Base-by-base conservation (phyloP, 2,797 vertebrate species). In the Sebastes miniatus region DNA sequence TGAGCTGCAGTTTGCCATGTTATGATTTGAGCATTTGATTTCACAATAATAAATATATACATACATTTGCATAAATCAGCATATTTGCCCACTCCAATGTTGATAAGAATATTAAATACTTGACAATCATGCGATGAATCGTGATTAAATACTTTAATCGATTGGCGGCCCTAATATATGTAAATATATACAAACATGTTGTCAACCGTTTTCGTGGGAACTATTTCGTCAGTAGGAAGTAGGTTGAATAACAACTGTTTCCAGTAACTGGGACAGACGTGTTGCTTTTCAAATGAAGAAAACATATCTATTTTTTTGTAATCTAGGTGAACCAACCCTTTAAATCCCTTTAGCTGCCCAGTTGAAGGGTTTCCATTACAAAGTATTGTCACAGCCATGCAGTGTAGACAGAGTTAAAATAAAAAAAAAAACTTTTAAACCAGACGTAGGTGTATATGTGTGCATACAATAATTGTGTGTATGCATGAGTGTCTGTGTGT, bases 401-500 rank as follows among this genome's bases (percentile, higher is more conserved):
- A 25, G 16, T 36, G 20, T 43, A 10, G 39, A 72, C 18, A 54
- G 34, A 39, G 32, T 58, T 47, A 8, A 67, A 66, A 58, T 27
- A 43, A 63, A 58, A 69, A 69, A 36, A 39, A 52, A 2, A 52
- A 52, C 6, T 10, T 77, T 79, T 66, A 58, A 69, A 73, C 7
- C 47, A 76, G 34, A 71, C 36, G 77, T 63, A 16, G 70, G 75
- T 59, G 43, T 79, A 57, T 50, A 20, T 77, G 77, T 59, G 34
- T 73, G 65, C 61, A 66, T 58, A 75, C 64, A 24, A 80, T 81
- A 43, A 59, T 29, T 9, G 62, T 52, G 62, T 77, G 68, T 65
- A 34, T 64, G 36, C 66, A 34, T 58, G 31, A 58, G 50, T 68
- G 56, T 75, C 68, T 77, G 20, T 83, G 32, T 76, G 32, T 76